Base-by-base conservation (phyloP, 2,113 vertebrate genomes). In the Sciurus niger region DNA sequence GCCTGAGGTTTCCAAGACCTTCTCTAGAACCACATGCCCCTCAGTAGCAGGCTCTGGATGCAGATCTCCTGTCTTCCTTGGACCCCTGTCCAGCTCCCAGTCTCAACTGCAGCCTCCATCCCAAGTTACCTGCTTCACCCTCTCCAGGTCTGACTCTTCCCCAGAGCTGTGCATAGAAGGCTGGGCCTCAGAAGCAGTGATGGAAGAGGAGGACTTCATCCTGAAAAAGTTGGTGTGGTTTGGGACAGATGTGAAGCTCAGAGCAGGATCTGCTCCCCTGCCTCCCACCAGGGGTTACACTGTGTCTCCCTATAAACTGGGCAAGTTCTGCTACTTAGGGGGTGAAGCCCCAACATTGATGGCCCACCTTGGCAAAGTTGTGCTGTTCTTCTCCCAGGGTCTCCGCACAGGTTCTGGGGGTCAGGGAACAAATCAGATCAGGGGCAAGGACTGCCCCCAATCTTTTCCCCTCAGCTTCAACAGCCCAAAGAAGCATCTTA, bases 331-430 rank as follows among this genome's bases (percentile, higher is more conserved):
- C 30, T 51, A 7, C 68, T 93, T 17, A 17, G 37, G 7, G 34
- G 40, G 43, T 5, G 25, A 12, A 70, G 17, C 8, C n/a, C 70
- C 40, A n/a, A 43, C 3, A 58, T 1, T 4, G 25, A 90, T 58
- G 60, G 43, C 93, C 80, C 84, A 99, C 99, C 99, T 99, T 96
- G 97, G 98, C 97, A 99, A 98, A 0, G 99, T 99, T 68, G 99
- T 97, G 1, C 98, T 98, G 88, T 98, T 96, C 96, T 99, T 99
- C 96, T 99, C 99, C 99, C 99, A 99, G 4, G 99, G 99, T 98
- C 98, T 99, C 96, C 98, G 99, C 37, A 99, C 60, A 4, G 99
- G 82, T 30, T 99, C 99, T 99, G 96, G 60, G 55, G 68, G 37
- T 84, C 3, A 86, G 84, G 10, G 12, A 80, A 93, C 37, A 91